Conservation (phyloP, 2,113 vertebrate genomes). For the Cyprinodon variegatus region DNA sequence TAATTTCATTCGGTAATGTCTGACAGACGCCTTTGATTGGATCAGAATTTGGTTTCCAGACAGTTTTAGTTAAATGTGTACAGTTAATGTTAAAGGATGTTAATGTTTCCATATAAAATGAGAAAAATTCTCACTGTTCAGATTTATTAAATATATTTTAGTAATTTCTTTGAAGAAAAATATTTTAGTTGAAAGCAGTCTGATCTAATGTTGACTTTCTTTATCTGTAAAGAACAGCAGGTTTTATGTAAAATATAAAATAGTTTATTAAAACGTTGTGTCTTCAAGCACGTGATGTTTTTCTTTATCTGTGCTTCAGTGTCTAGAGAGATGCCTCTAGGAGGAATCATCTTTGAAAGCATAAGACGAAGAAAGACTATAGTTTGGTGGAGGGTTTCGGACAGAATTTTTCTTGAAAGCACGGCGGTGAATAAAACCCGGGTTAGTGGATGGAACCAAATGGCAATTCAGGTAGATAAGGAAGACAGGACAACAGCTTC, state of each 20-base stretch:
- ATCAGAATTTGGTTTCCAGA: neutral
- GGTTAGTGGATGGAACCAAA: no score
- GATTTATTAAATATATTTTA: neutral
- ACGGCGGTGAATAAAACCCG: no score
- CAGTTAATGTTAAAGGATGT: neutral
- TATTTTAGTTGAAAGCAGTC: neutral
- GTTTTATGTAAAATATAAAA: slow-evolving; percentile 28
- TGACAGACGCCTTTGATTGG: neutral
- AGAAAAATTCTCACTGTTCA: slow-evolving; percentile 7
- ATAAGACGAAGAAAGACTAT: no score
- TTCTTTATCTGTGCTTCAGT: neutral
- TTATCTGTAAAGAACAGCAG: neutral
- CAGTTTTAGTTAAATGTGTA: neutral
- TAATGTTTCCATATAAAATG: slow-evolving; percentile 12
- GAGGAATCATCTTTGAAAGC: no score
- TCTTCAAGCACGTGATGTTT: neutral
- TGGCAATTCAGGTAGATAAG: no score
- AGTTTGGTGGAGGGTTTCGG: no score
- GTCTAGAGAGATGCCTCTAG: no score
- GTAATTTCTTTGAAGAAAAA: neutral
- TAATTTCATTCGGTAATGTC: neutral
- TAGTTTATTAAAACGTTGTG: slow-evolving; percentile 27
- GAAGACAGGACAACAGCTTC: no score
- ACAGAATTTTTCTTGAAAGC: no score
- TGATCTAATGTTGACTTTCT: accelerated